Evolutionary conservation across 1,140 invertebrate species (phyloP).

Genomic region (Brachionus rubens): DNA sequence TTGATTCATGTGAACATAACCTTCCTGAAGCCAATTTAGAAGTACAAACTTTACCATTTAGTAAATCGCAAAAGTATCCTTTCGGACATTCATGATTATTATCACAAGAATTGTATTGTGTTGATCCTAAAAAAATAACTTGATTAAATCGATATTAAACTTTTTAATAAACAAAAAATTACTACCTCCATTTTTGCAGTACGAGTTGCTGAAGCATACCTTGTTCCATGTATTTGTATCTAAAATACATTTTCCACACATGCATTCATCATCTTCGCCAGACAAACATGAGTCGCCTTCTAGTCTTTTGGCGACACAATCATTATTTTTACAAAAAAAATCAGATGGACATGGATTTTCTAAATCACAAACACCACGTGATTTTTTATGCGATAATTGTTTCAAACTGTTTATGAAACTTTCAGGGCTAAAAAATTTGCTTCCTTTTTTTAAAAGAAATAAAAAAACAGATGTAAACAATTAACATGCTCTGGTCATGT

Average conservation of each 20-base stretch:
- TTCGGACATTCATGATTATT: conserved; percentile 1
- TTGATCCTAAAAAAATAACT: not conserved
- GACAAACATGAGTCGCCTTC: conserved; percentile 38
- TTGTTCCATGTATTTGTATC: conserved; percentile 13
- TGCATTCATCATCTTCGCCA: conserved; percentile 6
- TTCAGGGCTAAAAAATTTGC: not conserved
- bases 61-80: not conserved
- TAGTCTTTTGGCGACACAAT: conserved; percentile 15
- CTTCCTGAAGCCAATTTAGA: not conserved
- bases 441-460: not conserved
- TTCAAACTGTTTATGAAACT: conserved; percentile 1
- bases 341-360: not conserved
- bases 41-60: conserved; percentile 30
- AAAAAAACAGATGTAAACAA: no score
- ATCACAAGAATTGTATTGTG: not conserved
- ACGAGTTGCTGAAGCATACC: conserved; percentile 9
- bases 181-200: conserved; percentile 29
- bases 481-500: no score
- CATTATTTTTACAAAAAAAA: conserved; percentile 40
- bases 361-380: not conserved
- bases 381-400: not conserved
- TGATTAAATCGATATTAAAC: no score
- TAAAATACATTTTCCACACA: conserved; percentile 26
- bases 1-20: not conserved
- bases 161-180: no score